These are phyloP conservation scores for Equus quagga DNA, from an alignment of 2,113 vertebrate genomes.

Conservation along the genomic window DNA sequence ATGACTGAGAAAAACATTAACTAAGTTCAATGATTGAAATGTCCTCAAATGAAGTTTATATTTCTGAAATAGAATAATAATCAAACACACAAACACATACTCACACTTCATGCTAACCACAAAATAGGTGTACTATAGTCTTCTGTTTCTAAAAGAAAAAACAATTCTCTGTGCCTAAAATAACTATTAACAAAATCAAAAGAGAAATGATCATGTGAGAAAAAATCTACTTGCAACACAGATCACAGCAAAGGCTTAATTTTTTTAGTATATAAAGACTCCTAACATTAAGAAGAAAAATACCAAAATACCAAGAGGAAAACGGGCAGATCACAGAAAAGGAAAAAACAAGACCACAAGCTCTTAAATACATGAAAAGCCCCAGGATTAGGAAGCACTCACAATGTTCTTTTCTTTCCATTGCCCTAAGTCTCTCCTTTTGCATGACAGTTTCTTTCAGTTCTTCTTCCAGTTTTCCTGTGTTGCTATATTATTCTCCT, in stretches of 20 bases:
- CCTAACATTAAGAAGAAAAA: background rate
- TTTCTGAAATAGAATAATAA: background rate
- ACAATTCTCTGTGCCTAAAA: background rate
- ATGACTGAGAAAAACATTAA: background rate
- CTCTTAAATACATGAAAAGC: background rate
- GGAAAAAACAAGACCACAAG: background rate
- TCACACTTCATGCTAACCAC: background rate
- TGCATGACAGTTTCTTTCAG: background rate
- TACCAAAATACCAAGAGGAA: background rate
- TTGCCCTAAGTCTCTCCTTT: too few relatives aligned
- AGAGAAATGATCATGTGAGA: background rate
- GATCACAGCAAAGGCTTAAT: background rate
- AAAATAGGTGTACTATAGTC: background rate
- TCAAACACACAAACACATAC: too few relatives aligned
- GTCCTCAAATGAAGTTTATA: background rate
- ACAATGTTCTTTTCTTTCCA: background rate
- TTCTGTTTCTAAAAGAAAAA: background rate
- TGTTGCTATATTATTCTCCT: background rate
- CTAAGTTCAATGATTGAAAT: background rate
- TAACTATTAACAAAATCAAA: background rate
- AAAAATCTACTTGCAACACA: background rate
- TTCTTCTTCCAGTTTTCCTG: background rate
- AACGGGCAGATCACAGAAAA: background rate
- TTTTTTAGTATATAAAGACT: background rate
- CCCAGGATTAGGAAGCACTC: too few relatives aligned